These are phyloP conservation scores for Hartigia nigra DNA, from an alignment of 2,888 invertebrate species.

Conservation along the genomic window DNA sequence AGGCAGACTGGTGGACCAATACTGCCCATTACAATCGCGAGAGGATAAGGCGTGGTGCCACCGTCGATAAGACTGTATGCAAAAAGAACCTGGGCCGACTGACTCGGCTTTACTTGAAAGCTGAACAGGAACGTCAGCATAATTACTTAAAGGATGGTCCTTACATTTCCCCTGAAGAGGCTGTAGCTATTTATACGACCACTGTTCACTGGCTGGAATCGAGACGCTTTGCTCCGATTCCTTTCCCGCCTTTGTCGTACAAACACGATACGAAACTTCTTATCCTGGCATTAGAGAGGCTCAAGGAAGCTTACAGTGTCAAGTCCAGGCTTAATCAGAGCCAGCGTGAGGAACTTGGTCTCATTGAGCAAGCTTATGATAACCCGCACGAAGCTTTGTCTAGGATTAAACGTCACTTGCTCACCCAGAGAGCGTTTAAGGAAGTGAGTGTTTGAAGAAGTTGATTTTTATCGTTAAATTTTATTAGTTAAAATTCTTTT, in stretches of 20 bases:
- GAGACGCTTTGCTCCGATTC: conserved; percentile 97
- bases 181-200: conserved; percentile 99
- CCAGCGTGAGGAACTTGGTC: conserved; percentile 96
- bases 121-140: conserved; percentile 99
- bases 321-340: conserved; percentile 98
- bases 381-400: conserved; percentile 99
- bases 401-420: conserved; percentile 97
- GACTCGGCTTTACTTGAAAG: conserved; percentile 95
- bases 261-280: conserved; percentile 99
- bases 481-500: conserved; percentile 8
- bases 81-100: conserved; percentile 99
- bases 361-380: conserved; percentile 99
- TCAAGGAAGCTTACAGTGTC: conserved; percentile 98
- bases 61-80: conserved; percentile 99
- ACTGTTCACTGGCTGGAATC: conserved; percentile 99
- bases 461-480: conserved; percentile 27
- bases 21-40: conserved; percentile 99
- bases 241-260: conserved; percentile 98
- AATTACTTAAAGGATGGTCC: conserved; percentile 99
- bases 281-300: conserved; percentile 93
- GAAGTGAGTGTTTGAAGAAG: conserved; percentile 73
- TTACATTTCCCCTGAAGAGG: conserved; percentile 99
- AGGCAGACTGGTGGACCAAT: conserved; percentile 99
- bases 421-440: conserved; percentile 98
- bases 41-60: conserved; percentile 98